Percentiles rank a stretch among this genome's conserved stretches.
These are phyloP conservation scores for Papilio machaon DNA, from an alignment of 1,140 invertebrate genomes.

Conservation along the genomic window DNA sequence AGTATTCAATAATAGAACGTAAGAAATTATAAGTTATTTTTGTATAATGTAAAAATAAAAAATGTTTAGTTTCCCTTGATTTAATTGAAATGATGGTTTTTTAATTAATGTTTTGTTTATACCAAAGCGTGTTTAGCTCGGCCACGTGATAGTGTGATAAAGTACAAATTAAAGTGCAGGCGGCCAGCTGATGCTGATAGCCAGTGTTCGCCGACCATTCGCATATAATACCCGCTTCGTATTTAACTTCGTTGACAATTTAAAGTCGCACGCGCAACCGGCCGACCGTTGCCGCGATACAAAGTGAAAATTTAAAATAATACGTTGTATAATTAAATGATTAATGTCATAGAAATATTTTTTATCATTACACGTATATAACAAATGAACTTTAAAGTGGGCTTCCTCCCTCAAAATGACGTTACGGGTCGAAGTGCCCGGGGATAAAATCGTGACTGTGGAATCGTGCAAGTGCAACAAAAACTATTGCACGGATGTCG, in stretches of 20 bases:
- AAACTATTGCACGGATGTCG: conserved; percentile 59
- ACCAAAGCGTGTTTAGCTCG: conserved; percentile 47
- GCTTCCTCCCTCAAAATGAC: conserved; percentile 70
- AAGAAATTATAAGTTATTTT: neutral
- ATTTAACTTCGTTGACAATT: conserved; percentile 50
- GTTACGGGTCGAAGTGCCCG: conserved; percentile 76
- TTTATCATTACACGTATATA: conserved; percentile 56
- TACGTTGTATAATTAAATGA: conserved; percentile 29
- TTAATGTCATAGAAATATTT: conserved; percentile 41
- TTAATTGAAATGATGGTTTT: conserved; percentile 42
- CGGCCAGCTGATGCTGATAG: conserved; percentile 71
- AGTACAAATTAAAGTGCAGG: conserved; percentile 75
- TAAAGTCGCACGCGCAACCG: conserved; percentile 60
- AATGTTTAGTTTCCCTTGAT: neutral
- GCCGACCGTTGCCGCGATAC: conserved; percentile 43
- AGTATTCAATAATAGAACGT: no score
- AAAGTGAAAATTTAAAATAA: conserved; percentile 39
- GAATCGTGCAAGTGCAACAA: conserved; percentile 72
- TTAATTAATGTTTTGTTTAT: conserved; percentile 55
- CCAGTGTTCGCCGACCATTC: conserved; percentile 63
- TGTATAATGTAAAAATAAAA: neutral
- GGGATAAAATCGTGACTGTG: conserved; percentile 69
- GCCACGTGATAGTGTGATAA: conserved; percentile 74
- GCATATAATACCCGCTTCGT: conserved; percentile 57
- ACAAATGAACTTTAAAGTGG: conserved; percentile 67